Evolutionary conservation across 1,140 invertebrate genomes (phyloP), one percentile per base, ranked within the genome.

Genomic region (Atta cephalotes): DNA sequence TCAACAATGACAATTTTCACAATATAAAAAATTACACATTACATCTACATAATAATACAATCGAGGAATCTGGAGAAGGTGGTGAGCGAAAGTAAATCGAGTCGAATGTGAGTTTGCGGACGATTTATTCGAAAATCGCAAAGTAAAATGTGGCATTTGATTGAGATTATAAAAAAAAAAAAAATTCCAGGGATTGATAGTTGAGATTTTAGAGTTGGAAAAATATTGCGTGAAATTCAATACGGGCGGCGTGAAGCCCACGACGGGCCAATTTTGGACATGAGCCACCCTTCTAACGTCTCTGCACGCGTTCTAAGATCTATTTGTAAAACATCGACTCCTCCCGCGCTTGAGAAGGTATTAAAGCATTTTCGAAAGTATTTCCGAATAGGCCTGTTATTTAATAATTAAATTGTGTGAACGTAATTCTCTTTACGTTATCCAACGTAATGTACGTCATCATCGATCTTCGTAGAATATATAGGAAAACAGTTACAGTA

Each of bases 251-350:
- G 93, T 94, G 92, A 95, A 94, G 92, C 39, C 39, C 92, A 92
- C 91, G 92, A 92, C 94, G 92, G 90, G 93, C 95, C 95, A 95
- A 95, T 95, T 95, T 95, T 95, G 94, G 95, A 95, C 94, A 95
- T 95, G 95, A 93, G 94, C 94, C 94, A 95, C 93, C 94, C 93
- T 91, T 28, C 77, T 79, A 79, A 93, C 65, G 93, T 93, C 88
- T 92, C 91, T 93, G 92, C 91, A 88, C 91, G 86, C 91, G 92
- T 88, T 91, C 93, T 94, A 94, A 93, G 93, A 95, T 95, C 95
- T 95, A 95, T 95, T 95, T 95, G 94, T 95, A 95, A 95, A 95
- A 95, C 94, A 95, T 95, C 92, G 93, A 94, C 93, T 94, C 93
- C 93, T 95, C 94, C 93, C 95, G 93, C 94, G 91, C 92, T 31